Conservation (phyloP, 1,140 invertebrate species). For the Leptinotarsa texana region DNA sequence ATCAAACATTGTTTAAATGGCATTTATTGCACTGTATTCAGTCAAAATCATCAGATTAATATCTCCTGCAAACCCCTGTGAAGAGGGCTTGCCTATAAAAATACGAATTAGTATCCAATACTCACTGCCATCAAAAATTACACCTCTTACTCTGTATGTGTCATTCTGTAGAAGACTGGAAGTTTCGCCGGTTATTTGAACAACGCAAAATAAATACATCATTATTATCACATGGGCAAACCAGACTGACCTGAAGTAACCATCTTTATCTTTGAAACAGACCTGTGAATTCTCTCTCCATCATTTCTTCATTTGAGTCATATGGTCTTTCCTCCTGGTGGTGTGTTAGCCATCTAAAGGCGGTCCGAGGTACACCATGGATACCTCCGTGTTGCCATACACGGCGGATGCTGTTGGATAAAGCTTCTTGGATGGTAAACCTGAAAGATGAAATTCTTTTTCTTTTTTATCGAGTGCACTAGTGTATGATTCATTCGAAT, state of each 20-base stretch:
- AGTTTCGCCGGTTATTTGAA: background rate
- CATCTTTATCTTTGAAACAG: slow-evolving; percentile 36
- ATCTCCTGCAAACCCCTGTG: too few species aligned
- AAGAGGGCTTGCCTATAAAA: too few species aligned
- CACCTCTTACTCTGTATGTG: too few species aligned
- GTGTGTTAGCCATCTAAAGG: slow-evolving; percentile 87
- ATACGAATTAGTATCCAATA: too few species aligned
- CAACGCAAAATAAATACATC: slow-evolving; percentile 9
- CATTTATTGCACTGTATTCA: too few species aligned
- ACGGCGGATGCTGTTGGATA: slow-evolving; percentile 97
- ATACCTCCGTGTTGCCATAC: slow-evolving; percentile 99
- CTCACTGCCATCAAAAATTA: too few species aligned
- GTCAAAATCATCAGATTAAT: too few species aligned
- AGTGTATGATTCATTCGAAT: too few species aligned
- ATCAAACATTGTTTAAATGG: too few species aligned
- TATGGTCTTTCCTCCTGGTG: slow-evolving; percentile 31
- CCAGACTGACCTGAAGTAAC: slow-evolving; percentile 46
- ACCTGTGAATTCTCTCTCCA: slow-evolving; percentile 42
- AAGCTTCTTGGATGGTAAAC: slow-evolving; percentile 89
- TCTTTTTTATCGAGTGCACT: background rate
- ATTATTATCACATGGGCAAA: slow-evolving; percentile 54
- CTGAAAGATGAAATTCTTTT: slow-evolving; percentile 59
- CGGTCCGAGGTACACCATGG: slow-evolving; percentile 97
- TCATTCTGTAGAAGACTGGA: background rate
- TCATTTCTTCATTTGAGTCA: slow-evolving; percentile 5